Base-by-base conservation (phyloP, 2,888 invertebrate species). In the Nomada hirtipes region DNA sequence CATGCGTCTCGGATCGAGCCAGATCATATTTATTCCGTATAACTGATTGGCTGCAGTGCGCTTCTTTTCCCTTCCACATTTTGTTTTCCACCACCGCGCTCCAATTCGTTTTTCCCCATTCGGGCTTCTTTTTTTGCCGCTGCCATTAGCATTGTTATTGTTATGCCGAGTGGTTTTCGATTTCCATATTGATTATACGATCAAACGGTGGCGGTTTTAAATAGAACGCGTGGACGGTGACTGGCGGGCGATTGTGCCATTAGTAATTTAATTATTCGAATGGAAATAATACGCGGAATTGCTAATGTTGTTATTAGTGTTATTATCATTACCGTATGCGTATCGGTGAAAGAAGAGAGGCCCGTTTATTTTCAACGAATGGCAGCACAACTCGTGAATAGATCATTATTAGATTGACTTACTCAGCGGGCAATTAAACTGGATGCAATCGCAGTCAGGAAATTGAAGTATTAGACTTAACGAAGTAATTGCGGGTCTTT, bases 341-440 rank as follows among this genome's bases (percentile, higher is more conserved):
- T 42, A 36, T 60, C 7, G n/a, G 11, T 26, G 52, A 42, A 10
- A 29, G 13, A 10, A 26, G 26, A 18, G 20, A 44, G 47, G 15
- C 15, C 18, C 20, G 71, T 52, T 60, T 20, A 53, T 65, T 71
- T 64, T 59, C 53, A 63, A 47, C 63, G 73, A 71, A 68, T 67
- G 68, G 69, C 61, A 26, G 67, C 42, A 50, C 29, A 68, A 65
- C 78, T 55, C 50, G 70, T 53, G 76, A 64, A 72, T 73, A 53
- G 82, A 73, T 73, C 76, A 80, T 80, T 76, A 70, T 63, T 61
- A 59, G 74, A 64, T 82, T 68, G 65, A 36, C 36, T 36, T 36
- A 74, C 77, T 74, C 68, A 64, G 71, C 50, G 74, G 74, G 64
- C 80, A 78, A 82, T 84, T 85, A 77, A 74, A 79, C 73, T 60